These are phyloP conservation scores for Paedocypris micromegethes DNA, from an alignment of 2,797 vertebrate species.

Conservation along the genomic window DNA sequence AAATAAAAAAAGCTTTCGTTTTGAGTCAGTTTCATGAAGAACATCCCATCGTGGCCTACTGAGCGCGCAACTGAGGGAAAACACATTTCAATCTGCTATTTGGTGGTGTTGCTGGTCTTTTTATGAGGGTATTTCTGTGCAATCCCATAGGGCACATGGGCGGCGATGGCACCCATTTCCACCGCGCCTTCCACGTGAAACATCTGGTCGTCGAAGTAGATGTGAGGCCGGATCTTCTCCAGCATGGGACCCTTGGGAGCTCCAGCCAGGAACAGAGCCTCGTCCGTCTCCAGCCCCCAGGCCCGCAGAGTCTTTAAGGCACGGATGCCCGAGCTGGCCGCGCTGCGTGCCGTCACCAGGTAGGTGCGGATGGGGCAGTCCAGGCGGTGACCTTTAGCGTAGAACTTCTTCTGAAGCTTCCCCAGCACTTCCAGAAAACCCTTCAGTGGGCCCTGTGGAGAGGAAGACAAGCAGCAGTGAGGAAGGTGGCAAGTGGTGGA, in stretches of 20 bases:
- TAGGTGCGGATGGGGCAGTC: conserved; percentile 94
- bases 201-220: conserved; percentile 99
- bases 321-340: conserved; percentile 92
- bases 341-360: conserved; percentile 89
- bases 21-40: background rate
- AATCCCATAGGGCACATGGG: conserved; percentile 92
- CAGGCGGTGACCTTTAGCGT: conserved; percentile 85
- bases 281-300: conserved; percentile 94
- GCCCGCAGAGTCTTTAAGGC: conserved; percentile 92
- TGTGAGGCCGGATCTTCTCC: conserved; percentile 92
- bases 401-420: conserved; percentile 96
- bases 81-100: conserved; percentile 46
- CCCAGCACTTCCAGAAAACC: conserved; percentile 88
- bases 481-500: background rate
- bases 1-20: conserved; percentile 3
- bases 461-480: background rate
- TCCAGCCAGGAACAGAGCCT: conserved; percentile 90
- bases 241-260: conserved; percentile 92
- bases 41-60: conserved; percentile 10
- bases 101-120: conserved; percentile 49
- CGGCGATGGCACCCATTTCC: conserved; percentile 86
- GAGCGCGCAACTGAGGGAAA: background rate
- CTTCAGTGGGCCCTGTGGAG: conserved; percentile 84
- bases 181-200: conserved; percentile 91
- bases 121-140: conserved; percentile 72